These are phyloP conservation scores for Ormyrus rosae DNA, from an alignment of 2,888 invertebrate genomes.

Conservation along the genomic window DNA sequence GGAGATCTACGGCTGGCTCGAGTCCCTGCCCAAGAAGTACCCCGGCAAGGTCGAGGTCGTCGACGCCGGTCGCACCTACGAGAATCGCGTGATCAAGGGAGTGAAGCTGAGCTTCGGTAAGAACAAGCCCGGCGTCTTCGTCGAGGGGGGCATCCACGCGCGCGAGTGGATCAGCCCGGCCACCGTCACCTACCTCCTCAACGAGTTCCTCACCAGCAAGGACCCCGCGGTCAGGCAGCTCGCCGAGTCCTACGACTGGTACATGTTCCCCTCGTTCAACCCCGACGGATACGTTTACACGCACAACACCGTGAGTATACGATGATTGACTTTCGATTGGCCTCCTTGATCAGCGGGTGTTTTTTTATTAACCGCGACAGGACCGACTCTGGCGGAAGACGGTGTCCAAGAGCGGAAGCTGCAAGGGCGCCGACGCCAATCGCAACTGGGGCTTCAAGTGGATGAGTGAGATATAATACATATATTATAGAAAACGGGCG, in stretches of 20 bases:
- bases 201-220: constrained; percentile 80
- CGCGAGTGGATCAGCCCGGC: constrained; percentile 78
- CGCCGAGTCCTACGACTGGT: constrained; percentile 82
- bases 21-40: not conserved
- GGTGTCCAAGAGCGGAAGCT: constrained; percentile 73
- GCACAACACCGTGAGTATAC: constrained; percentile 73
- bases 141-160: constrained; percentile 79
- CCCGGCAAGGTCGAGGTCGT: not conserved
- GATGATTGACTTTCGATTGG: no score
- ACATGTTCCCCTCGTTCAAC: constrained; percentile 85
- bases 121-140: constrained; percentile 78
- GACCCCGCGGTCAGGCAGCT: constrained; percentile 76
- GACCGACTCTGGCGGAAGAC: constrained; percentile 85
- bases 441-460: constrained; percentile 86
- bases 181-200: constrained; percentile 80
- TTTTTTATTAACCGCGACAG: constrained; percentile 67
- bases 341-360: not conserved
- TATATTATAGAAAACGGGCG: not conserved
- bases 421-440: constrained; percentile 85
- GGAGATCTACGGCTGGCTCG: constrained; percentile 17
- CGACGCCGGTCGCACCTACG: constrained; percentile 76
- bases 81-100: constrained; percentile 80
- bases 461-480: constrained; percentile 75
- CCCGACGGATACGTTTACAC: constrained; percentile 87
- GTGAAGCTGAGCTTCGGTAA: constrained; percentile 77